Base-by-base conservation (phyloP, 2,888 invertebrate species). In the Didymodactylos carnosus region DNA sequence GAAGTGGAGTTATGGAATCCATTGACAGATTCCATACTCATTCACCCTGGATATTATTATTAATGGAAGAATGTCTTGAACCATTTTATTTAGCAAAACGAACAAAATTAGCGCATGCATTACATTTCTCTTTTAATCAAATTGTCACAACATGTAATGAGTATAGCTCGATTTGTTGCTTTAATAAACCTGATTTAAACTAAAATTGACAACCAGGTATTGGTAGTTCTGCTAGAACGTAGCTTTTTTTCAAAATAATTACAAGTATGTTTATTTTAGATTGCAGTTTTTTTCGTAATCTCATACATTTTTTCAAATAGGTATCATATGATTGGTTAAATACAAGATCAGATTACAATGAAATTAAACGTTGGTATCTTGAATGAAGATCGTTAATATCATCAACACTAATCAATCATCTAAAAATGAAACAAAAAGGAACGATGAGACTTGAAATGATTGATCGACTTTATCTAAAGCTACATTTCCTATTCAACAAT, bases 1-100 rank as follows among this genome's bases (percentile, higher is more conserved):
- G 92, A 90, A 77, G 93, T 93, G 0, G 88, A 90, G 62, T 78
- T 77, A 73, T 97, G 98, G 98, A 92, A 98, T 86, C 98, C 98
- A 1, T 86, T 94, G 3, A 90, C 90, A 0, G 97, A 98, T 82
- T 91, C 91, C 0, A 88, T 93, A 77, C 97, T 97, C 19, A 90
- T 99, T 77, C 95, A 98, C 83, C 89, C 6, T 98, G 98, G 98
- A 88, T 95, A 76, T 88, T 94, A 76, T 89, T 89, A 0, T 84
- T 91, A 11, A 87, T 94, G 80, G 90, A 91, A 39, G 79, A 82
- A 40, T 80, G 82, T 25, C 78, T 86, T 72, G 85, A 86, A 74
- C 82, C 84, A 4, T 88, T 94, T 43, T 94, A 92, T 85, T 91
- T 92, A 1, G 88, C 90, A 62, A 92, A 99, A 78, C 87, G 95